These are phyloP conservation scores for Cephus pygmeus DNA, from an alignment of 2,888 invertebrate species.

Conservation along the genomic window DNA sequence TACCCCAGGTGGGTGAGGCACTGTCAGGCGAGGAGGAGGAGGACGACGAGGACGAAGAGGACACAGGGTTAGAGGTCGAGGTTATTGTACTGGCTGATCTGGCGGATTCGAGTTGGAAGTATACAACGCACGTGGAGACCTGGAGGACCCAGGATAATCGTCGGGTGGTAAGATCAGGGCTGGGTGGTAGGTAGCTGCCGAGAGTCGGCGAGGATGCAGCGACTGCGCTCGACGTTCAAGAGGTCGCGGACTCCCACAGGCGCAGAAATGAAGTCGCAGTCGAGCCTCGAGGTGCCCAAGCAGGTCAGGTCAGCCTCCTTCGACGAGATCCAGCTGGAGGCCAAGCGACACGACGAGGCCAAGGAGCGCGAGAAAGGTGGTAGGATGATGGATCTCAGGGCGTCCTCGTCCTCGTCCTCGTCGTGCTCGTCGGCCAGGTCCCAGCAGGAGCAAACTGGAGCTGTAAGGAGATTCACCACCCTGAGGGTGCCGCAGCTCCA, in stretches of 20 bases:
- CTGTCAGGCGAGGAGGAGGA: background rate
- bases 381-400: constrained; percentile 26
- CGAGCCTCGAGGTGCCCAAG: constrained; percentile 90
- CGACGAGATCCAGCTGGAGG: constrained; percentile 88
- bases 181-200: constrained; percentile 53
- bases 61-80: constrained; percentile 13
- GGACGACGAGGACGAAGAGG: constrained; percentile 13
- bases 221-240: constrained; percentile 87
- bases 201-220: constrained; percentile 74
- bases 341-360: constrained; percentile 71
- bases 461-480: constrained; percentile 39
- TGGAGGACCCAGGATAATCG: background rate
- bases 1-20: background rate
- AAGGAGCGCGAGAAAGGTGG: constrained; percentile 25
- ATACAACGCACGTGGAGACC: constrained; percentile 16
- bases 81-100: constrained; percentile 21
- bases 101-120: constrained; percentile 22
- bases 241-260: constrained; percentile 89
- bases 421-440: constrained; percentile 53
- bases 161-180: constrained; percentile 5
- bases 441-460: constrained; percentile 44
- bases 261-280: constrained; percentile 91
- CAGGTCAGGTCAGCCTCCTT: constrained; percentile 91
- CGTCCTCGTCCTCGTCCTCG: constrained; percentile 50
- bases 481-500: constrained; percentile 76